A percentile compares a stretch with the other conserved stretches of the same genome.
phyloP scores from a whole-genome alignment of 2,113 vertebrate species.

The Atlantisia rogersi region DNA sequence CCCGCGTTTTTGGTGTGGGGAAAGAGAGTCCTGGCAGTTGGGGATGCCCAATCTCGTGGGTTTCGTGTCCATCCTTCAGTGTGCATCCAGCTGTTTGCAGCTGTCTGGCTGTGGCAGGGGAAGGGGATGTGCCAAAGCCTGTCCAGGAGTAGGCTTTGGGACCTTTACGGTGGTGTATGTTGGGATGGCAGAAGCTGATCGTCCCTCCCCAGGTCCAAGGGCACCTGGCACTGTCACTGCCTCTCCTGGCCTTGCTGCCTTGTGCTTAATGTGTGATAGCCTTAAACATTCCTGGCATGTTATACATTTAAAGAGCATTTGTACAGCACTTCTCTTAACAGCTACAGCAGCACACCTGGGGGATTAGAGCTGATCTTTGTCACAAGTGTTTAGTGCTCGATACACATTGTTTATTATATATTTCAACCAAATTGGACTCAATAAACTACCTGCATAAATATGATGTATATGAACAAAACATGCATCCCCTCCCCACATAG shows the following conservation, averaged over 20 bases:
- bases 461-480: constrained; percentile 39
- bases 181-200: neutral
- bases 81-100: neutral
- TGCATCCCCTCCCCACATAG: constrained; percentile 24
- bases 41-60: neutral
- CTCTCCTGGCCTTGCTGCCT: neutral
- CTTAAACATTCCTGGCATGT: neutral
- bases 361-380: constrained; percentile 45
- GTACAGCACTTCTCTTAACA: neutral
- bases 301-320: neutral
- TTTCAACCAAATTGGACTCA: constrained; percentile 59
- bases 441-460: constrained; percentile 64
- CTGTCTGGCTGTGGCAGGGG: neutral
- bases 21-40: fast-evolving
- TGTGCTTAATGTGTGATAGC: neutral
- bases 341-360: neutral
- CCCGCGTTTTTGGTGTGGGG: fast-evolving
- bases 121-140: neutral
- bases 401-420: constrained; percentile 42
- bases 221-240: neutral
- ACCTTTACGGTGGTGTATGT: neutral
- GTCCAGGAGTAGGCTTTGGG: neutral
- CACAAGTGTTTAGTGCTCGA: constrained; percentile 43
- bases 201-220: neutral
- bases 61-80: fast-evolving